Evolutionary conservation across 2,113 vertebrate species (phyloP).

Genomic region (Otolemur garnettii): DNA sequence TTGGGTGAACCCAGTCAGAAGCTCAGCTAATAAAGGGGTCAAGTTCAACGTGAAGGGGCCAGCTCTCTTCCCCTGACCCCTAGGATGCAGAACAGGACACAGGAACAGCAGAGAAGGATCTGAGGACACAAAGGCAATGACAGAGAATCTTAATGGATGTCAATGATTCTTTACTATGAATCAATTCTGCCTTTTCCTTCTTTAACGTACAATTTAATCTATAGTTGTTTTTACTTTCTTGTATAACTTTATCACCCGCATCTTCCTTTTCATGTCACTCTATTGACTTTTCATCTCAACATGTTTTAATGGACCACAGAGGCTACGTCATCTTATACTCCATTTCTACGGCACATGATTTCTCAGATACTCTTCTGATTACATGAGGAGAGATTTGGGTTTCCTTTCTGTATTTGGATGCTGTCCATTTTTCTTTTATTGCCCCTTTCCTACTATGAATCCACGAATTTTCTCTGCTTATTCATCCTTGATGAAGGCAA

Average conservation of each 20-base stretch:
- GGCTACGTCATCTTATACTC: background rate
- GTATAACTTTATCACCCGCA: background rate
- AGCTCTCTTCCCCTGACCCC: rapidly evolving
- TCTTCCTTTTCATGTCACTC: no score
- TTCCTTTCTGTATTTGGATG: background rate
- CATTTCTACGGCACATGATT: background rate
- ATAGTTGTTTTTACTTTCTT: no score
- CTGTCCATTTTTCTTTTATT: background rate
- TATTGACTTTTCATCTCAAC: background rate
- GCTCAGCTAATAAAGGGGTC: background rate
- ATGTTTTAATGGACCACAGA: background rate
- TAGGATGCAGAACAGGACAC: background rate
- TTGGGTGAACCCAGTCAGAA: background rate
- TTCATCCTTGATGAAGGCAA: background rate
- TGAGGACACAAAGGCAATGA: background rate
- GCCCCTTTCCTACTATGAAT: no score
- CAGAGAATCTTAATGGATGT: background rate
- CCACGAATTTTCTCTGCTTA: background rate
- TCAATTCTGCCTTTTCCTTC: background rate
- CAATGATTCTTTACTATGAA: rapidly evolving
- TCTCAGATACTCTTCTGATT: background rate
- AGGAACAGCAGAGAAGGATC: background rate
- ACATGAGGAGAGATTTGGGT: background rate
- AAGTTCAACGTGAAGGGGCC: background rate
- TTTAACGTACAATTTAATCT: background rate